Conservation (phyloP, 2,797 vertebrate species). For the Botia almorhae region DNA sequence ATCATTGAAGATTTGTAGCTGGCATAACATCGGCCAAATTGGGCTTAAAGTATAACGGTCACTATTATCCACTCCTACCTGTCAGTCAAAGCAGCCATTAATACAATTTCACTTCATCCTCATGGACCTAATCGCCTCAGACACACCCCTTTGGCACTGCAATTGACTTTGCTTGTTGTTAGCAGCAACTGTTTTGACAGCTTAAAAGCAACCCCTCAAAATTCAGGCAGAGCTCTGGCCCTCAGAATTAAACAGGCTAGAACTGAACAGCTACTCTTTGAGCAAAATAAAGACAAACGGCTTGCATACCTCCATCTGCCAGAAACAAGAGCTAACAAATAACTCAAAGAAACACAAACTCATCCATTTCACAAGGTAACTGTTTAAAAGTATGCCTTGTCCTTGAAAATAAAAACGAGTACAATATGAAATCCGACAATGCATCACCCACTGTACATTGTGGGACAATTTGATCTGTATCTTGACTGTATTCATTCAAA, state of each 20-base stretch:
- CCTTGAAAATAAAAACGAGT: background rate
- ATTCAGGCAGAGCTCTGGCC: conserved; percentile 24
- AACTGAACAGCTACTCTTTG: conserved; percentile 19
- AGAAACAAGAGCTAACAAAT: conserved; percentile 9
- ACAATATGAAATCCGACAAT: background rate
- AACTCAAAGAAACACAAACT: background rate
- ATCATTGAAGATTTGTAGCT: conserved; percentile 2
- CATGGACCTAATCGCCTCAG: conserved; percentile 21
- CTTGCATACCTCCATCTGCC: background rate
- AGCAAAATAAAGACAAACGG: background rate
- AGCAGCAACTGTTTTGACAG: conserved; percentile 34
- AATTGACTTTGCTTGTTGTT: conserved; percentile 38
- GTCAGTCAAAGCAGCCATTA: conserved; percentile 39
- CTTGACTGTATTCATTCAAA: conserved; percentile 1
- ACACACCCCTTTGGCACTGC: conserved; percentile 11
- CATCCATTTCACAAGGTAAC: background rate
- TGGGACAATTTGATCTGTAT: background rate
- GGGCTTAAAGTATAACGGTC: conserved; percentile 6
- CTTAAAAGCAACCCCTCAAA: conserved; percentile 38
- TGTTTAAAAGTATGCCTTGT: background rate
- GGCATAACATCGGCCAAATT: background rate
- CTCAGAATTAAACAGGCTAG: conserved; percentile 22
- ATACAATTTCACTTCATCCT: conserved; percentile 41
- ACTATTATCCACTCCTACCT: conserved; percentile 13
- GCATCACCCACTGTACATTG: background rate